phyloP scores from a whole-genome alignment of 1,140 invertebrate genomes.

The Neomicropteryx cornuta region DNA sequence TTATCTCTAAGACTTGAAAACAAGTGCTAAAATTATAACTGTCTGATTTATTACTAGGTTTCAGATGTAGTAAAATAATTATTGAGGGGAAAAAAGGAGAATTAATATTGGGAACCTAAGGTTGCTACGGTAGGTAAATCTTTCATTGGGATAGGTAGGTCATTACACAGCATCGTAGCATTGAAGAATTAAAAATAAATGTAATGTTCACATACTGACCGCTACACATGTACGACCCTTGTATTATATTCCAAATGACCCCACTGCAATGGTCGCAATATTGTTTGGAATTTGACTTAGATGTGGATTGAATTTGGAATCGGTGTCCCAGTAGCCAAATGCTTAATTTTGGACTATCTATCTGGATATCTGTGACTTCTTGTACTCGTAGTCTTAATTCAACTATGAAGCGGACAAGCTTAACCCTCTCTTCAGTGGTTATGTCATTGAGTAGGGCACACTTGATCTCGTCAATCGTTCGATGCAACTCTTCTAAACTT shows the following conservation, averaged over 20 bases:
- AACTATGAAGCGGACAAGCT: constrained; percentile 64
- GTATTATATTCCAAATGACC: constrained; percentile 50
- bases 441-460: no score
- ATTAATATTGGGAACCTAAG: neutral
- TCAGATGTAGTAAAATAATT: no score
- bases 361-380: constrained; percentile 51
- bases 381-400: constrained; percentile 62
- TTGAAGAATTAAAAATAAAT: neutral
- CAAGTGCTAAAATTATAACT: no score
- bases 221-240: constrained; percentile 12
- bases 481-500: no score
- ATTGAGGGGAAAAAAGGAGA: no score
- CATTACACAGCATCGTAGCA: neutral
- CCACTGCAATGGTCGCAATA: constrained; percentile 72
- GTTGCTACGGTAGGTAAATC: neutral
- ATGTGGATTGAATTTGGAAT: constrained; percentile 43
- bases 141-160: neutral
- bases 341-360: constrained; percentile 21
- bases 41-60: no score
- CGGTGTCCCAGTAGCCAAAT: constrained; percentile 51
- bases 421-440: constrained; percentile 60
- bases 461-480: no score
- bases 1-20: no score
- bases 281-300: constrained; percentile 14
- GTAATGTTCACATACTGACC: constrained; percentile 5